phyloP scores from a whole-genome alignment of 2,797 vertebrate genomes.

The Sebastes hopkinsi region DNA sequence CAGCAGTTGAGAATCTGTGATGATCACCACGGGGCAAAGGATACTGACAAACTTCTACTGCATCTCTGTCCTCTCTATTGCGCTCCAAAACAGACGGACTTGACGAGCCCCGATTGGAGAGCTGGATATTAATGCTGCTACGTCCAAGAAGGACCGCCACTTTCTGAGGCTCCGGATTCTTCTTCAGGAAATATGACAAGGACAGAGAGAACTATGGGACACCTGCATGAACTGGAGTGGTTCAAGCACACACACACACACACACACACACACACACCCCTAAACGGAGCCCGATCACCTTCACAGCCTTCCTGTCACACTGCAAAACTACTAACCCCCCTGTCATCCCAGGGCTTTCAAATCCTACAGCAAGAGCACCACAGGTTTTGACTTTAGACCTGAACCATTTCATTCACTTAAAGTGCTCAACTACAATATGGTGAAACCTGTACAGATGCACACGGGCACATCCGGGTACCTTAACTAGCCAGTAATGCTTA shows the following conservation, averaged over 20 bases:
- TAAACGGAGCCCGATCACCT: constrained; percentile 39
- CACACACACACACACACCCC: neutral
- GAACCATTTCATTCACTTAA: constrained; percentile 13
- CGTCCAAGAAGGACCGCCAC: constrained; percentile 14
- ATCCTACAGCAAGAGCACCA: constrained; percentile 23
- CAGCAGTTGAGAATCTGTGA: constrained; percentile 14
- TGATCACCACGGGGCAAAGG: neutral
- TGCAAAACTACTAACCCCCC: constrained; percentile 23
- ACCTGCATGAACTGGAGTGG: constrained; percentile 17
- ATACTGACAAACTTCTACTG: constrained; percentile 10
- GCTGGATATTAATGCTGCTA: constrained; percentile 62
- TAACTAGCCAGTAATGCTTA: constrained; percentile 40
- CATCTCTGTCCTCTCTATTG: constrained; percentile 7
- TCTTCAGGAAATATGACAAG: constrained; percentile 48
- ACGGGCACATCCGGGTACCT: constrained; percentile 35
- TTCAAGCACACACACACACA: constrained; percentile 34
- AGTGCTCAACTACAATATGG: constrained; percentile 25
- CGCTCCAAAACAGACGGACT: constrained; percentile 46
- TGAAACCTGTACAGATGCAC: constrained; percentile 49
- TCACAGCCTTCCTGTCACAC: constrained; percentile 56
- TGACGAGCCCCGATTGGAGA: constrained; percentile 42
- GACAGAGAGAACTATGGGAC: constrained; percentile 32
- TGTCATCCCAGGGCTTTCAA: constrained; percentile 28
- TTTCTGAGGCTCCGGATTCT: constrained; percentile 10
- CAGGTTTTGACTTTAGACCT: constrained; percentile 28